phyloP scores from a whole-genome alignment of 2,113 vertebrate genomes.

The Oreochromis aureus region DNA sequence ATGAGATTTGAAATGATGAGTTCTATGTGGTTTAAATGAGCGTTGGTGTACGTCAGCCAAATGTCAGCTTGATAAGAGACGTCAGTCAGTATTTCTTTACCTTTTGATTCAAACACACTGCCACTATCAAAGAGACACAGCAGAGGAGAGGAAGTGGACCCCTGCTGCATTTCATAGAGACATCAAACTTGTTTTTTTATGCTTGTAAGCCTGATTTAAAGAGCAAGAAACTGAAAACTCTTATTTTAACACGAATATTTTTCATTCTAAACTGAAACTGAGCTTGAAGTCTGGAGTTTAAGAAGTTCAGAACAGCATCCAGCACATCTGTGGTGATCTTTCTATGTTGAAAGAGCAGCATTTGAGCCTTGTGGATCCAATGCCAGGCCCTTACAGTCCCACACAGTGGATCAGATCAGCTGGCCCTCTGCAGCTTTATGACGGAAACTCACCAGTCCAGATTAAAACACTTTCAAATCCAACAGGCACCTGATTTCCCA shows the following conservation, averaged over 20 bases:
- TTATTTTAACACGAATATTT: not conserved
- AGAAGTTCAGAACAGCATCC: not conserved
- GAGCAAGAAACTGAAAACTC: not conserved
- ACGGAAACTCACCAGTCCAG: not conserved
- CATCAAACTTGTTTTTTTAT: not conserved
- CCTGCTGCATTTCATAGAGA: not conserved
- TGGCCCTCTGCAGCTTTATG: not conserved
- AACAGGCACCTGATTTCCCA: not conserved
- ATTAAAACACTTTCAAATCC: not conserved
- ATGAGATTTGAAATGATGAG: not conserved
- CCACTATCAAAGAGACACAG: not conserved
- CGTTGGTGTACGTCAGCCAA: not conserved
- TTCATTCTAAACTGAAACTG: not conserved
- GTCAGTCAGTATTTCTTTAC: constrained; percentile 15
- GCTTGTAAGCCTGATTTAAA: not conserved
- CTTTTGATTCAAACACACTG: not conserved
- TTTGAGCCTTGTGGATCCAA: not conserved
- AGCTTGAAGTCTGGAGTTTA: not conserved
- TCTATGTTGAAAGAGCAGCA: not conserved
- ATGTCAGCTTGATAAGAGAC: constrained; percentile 28
- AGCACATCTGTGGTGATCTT: not conserved
- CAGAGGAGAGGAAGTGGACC: not conserved
- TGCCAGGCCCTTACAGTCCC: not conserved
- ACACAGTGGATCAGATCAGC: not conserved
- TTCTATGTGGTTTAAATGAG: not conserved